A percentile compares a stretch with the other conserved stretches of the same genome.
Evolutionary conservation across 2,888 invertebrate species (phyloP).

Genomic region (Thysanoteuthis rhombus): DNA sequence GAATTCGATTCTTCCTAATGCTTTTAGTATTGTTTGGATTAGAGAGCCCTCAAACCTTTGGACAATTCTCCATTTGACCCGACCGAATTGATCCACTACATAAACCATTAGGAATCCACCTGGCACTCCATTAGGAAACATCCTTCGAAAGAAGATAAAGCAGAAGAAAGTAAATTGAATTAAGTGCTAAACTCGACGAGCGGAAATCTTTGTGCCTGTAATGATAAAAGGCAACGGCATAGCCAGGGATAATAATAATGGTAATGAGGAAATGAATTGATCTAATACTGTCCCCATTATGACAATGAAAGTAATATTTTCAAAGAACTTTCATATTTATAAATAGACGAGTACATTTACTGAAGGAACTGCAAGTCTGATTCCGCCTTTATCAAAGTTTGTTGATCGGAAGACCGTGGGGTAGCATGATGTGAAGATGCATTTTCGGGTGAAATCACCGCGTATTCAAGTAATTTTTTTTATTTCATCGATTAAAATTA

Average conservation of each 20-base stretch:
- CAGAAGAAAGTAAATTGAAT: not conserved
- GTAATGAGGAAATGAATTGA: not conserved
- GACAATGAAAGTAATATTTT: too few relatives aligned
- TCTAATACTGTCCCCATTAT: too few relatives aligned
- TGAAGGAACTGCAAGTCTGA: too few relatives aligned
- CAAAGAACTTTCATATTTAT: too few relatives aligned
- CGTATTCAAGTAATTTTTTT: too few relatives aligned
- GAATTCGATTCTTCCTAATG: not conserved
- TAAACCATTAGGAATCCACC: not conserved
- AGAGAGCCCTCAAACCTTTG: not conserved
- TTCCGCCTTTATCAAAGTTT: too few relatives aligned
- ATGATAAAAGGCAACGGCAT: not conserved
- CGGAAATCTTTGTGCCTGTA: not conserved
- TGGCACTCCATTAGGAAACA: not conserved
- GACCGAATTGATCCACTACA: not conserved
- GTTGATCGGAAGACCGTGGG: too few relatives aligned
- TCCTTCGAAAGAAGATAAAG: not conserved
- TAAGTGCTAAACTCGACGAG: not conserved
- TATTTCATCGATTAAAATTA: too few relatives aligned
- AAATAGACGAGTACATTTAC: too few relatives aligned
- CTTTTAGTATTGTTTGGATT: not conserved
- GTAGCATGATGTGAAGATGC: too few relatives aligned
- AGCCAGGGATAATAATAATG: not conserved
- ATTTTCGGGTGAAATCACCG: too few relatives aligned
- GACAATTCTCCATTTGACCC: not conserved